Percentiles rank a stretch among this genome's conserved stretches.
Evolutionary conservation across 2,113 vertebrate genomes (phyloP).

Genomic region (Crotalus viridis): DNA sequence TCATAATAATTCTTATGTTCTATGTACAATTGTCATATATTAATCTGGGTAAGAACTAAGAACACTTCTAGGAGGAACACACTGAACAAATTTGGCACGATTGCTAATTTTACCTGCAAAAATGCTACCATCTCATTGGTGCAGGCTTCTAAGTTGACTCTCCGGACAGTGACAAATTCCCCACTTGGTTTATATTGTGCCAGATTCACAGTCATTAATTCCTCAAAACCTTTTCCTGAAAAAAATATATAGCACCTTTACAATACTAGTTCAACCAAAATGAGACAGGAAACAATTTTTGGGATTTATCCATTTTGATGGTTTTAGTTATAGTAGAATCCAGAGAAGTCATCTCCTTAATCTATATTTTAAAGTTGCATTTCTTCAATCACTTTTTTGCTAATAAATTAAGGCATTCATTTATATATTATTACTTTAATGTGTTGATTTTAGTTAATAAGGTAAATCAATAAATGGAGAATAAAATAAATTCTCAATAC

Average conservation of each 20-base stretch:
- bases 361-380: background rate
- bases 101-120: slow-evolving; percentile 80
- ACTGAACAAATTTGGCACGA: background rate
- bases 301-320: background rate
- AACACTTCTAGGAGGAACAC: background rate
- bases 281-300: background rate
- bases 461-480: background rate
- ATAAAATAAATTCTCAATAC: background rate
- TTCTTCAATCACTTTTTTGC: background rate
- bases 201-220: slow-evolving; percentile 92
- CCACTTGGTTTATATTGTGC: slow-evolving; percentile 87
- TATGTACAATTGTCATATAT: background rate
- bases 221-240: slow-evolving; percentile 90
- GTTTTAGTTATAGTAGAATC: background rate
- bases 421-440: background rate
- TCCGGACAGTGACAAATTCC: slow-evolving; percentile 86
- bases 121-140: slow-evolving; percentile 95
- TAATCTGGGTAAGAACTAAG: background rate
- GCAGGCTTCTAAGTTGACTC: slow-evolving; percentile 92
- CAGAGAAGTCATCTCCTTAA: background rate
- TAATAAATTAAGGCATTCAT: background rate
- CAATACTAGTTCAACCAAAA: background rate
- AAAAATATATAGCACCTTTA: slow-evolving; percentile 14
- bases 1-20: background rate
- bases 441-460: background rate